Base-by-base conservation (phyloP, 2,113 vertebrate genomes). In the Ciconia boyciana region DNA sequence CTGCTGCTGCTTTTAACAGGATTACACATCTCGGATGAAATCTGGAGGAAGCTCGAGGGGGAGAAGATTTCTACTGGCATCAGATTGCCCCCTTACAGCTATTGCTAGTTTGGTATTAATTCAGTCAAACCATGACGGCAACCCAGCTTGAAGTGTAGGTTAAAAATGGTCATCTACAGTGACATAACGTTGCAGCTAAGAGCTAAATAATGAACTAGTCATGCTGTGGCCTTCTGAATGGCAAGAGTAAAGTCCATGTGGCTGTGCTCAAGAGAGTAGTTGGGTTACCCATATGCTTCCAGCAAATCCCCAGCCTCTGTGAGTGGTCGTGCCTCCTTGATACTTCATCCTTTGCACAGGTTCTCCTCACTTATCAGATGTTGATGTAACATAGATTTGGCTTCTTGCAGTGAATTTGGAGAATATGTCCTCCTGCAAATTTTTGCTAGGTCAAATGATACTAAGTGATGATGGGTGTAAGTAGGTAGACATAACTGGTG, bases 361-460 rank as follows among this genome's bases (percentile, higher is more conserved):
- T 44, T 22, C 16, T 81, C 28, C 13, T 87, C 25, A 43, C 66
- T 78, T 43, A 55, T 22, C 20, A 75, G 52, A 48, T 12, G 12
- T 9, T 60, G 18, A 62, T 34, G 7, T 51, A 12, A 28, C 24
- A 19, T 6, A 46, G 25, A 14, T 71, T 68, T 16, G 8, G 3
- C 22, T 78, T 89, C 54, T 82, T 78, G 17, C 9, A 62, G 26
- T 46, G 32, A 32, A 55, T 87, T 60, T 71, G 39, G 25, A 79
- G 43, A 71, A 46, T 26, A 55, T 51, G 13, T 17, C 41, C 39
- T 86, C 29, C 25, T 46, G 36, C 19, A 82, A 74, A 61, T 49
- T 36, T 74, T 71, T 0, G 0, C 15, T 55, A 22, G 22, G 36
- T 9, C 34, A 72, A 61, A 48, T 46, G 19, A 39, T 26, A 31